Evolutionary conservation across 2,113 vertebrate genomes (phyloP).

Genomic region (Apteryx owenii): DNA sequence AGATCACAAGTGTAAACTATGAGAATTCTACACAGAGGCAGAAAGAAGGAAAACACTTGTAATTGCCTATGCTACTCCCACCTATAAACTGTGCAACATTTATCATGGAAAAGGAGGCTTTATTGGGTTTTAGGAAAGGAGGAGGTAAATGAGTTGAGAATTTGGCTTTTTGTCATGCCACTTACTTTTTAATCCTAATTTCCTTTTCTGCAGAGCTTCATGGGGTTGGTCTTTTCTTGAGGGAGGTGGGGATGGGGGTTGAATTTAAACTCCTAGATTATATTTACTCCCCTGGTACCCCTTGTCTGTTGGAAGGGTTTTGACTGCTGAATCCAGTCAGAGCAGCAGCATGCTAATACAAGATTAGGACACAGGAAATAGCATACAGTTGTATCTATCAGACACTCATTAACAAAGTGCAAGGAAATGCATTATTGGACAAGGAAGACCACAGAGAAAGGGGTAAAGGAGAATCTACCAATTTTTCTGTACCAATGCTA

Average conservation of each 20-base stretch:
- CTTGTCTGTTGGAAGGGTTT: not conserved
- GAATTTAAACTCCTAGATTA: not conserved
- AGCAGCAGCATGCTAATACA: not conserved
- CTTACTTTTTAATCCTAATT: not conserved
- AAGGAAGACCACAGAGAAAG: not conserved
- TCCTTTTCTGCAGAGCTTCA: not conserved
- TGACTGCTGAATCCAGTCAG: not conserved
- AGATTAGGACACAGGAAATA: not conserved
- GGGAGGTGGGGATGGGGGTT: too few species aligned
- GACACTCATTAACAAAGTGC: not conserved
- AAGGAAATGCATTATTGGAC: not conserved
- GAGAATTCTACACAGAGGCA: not conserved
- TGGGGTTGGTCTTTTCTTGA: not conserved
- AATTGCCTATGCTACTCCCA: not conserved
- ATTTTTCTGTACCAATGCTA: not conserved
- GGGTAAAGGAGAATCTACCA: not conserved
- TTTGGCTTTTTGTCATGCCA: not conserved
- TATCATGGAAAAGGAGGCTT: not conserved
- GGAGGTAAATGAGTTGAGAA: not conserved
- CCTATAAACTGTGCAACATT: not conserved
- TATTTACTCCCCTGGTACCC: not conserved
- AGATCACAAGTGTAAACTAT: not conserved
- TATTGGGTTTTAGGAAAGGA: not conserved
- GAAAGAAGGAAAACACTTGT: not conserved
- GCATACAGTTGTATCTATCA: not conserved